phyloP scores from a whole-genome alignment of 2,888 invertebrate species.

The Tipula vernalis region DNA sequence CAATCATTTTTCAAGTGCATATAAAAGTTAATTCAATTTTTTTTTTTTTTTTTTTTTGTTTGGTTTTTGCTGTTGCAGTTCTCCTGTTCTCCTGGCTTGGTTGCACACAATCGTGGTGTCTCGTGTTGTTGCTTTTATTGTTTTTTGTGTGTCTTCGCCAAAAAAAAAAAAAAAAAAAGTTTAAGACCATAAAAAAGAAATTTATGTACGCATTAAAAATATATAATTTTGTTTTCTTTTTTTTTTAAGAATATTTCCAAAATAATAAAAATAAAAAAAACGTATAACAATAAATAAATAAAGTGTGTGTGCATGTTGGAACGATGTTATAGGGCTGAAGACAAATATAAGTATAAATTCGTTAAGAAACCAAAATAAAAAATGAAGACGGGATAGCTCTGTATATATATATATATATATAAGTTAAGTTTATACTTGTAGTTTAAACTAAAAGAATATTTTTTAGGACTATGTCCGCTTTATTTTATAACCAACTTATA shows the following conservation, averaged over 20 bases:
- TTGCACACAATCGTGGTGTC: not conserved
- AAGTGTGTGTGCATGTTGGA: not conserved
- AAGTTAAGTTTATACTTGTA: too few relatives aligned
- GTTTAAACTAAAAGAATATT: too few relatives aligned
- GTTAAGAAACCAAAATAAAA: not conserved
- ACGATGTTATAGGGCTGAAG: not conserved
- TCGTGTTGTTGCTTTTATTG: not conserved
- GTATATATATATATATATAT: not conserved
- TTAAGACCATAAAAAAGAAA: slow-evolving; percentile 7
- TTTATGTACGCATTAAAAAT: slow-evolving; percentile 8
- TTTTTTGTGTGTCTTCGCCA: not conserved
- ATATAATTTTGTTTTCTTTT: not conserved
- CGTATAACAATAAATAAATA: not conserved
- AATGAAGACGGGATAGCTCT: not conserved
- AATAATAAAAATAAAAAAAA: not conserved
- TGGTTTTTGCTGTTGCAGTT: not conserved
- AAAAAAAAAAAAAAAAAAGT: not conserved
- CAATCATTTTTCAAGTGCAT: not conserved
- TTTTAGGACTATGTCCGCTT: too few relatives aligned
- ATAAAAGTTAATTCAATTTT: not conserved
- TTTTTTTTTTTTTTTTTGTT: not conserved
- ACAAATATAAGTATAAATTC: not conserved
- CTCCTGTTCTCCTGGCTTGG: not conserved
- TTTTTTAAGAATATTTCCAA: not conserved
- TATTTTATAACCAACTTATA: too few relatives aligned